Conservation (phyloP, 2,797 vertebrate species). For the Sebastes kiyomatsui region DNA sequence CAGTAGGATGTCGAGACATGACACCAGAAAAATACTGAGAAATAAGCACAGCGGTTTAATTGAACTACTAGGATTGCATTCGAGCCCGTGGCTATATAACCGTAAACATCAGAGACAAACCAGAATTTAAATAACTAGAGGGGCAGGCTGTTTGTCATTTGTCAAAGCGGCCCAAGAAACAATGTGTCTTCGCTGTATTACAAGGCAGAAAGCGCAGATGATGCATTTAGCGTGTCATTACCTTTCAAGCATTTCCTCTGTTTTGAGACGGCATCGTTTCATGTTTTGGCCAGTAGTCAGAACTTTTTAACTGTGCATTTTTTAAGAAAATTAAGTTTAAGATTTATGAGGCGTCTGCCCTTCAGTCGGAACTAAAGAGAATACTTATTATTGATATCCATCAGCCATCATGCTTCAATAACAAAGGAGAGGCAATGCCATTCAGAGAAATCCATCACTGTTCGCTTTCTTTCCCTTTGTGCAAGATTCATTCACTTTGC, state of each 20-base stretch:
- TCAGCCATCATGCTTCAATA: constrained; percentile 48
- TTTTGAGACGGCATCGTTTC: constrained; percentile 11
- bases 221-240: constrained; percentile 51
- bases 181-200: constrained; percentile 48
- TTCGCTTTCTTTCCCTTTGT: constrained; percentile 29
- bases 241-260: constrained; percentile 31
- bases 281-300: constrained; percentile 18
- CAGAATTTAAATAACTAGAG: constrained; percentile 60
- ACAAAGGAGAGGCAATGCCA: constrained; percentile 41
- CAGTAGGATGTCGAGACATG: constrained; percentile 34
- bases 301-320: constrained; percentile 43
- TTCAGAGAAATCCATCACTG: constrained; percentile 55
- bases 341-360: constrained; percentile 44
- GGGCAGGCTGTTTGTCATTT: constrained; percentile 59
- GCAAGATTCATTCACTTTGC: constrained; percentile 33
- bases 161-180: constrained; percentile 55
- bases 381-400: constrained; percentile 54
- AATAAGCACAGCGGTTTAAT: constrained; percentile 49
- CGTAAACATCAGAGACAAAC: constrained; percentile 54
- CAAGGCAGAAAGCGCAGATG: constrained; percentile 40
- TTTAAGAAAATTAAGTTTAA: constrained; percentile 37
- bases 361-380: constrained; percentile 51
- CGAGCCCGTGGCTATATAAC: constrained; percentile 50
- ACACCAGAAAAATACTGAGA: constrained; percentile 35
- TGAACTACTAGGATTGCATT: constrained; percentile 50